A percentile compares a stretch with the other conserved stretches of the same genome.
These are phyloP conservation scores for Drosophila seguyi DNA, from an alignment of 1,140 invertebrate species.

Conservation along the genomic window DNA sequence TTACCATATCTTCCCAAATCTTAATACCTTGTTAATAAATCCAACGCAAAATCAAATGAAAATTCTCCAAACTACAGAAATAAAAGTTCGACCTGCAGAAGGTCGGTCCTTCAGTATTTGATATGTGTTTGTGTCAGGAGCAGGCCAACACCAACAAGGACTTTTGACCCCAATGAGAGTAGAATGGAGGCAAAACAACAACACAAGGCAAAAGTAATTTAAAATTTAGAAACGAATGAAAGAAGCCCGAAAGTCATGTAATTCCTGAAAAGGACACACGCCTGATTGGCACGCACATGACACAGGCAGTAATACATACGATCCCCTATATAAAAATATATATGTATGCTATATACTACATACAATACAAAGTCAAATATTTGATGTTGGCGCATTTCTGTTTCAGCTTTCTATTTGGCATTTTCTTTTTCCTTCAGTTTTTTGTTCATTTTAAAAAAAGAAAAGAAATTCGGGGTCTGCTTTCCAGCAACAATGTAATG, in stretches of 20 bases:
- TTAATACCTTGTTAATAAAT: background rate
- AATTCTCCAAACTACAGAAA: conserved; percentile 45
- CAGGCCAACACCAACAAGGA: conserved; percentile 21
- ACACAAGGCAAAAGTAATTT: conserved; percentile 70
- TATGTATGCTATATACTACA: conserved; percentile 4
- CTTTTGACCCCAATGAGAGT: conserved; percentile 1
- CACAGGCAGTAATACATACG: conserved; percentile 27
- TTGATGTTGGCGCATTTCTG: conserved; percentile 75
- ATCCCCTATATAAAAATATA: background rate
- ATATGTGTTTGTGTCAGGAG: conserved; percentile 37
- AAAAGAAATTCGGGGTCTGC: conserved; percentile 19
- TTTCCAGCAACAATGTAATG: conserved; percentile 69
- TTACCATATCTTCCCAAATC: background rate
- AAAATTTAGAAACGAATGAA: conserved; percentile 72
- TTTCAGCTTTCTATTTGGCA: conserved; percentile 64
- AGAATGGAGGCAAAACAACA: conserved; percentile 18
- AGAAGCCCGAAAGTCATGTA: conserved; percentile 23
- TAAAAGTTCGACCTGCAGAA: conserved; percentile 43
- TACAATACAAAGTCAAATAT: conserved; percentile 79
- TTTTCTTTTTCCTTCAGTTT: conserved; percentile 18
- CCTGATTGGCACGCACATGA: conserved; percentile 77
- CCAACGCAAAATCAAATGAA: conserved; percentile 51
- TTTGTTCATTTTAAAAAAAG: conserved; percentile 53
- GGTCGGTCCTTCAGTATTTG: conserved; percentile 24
- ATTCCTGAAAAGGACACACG: conserved; percentile 65